Evolutionary conservation across 2,888 invertebrate species (phyloP).

Genomic region (Ochropleura leucogaster): DNA sequence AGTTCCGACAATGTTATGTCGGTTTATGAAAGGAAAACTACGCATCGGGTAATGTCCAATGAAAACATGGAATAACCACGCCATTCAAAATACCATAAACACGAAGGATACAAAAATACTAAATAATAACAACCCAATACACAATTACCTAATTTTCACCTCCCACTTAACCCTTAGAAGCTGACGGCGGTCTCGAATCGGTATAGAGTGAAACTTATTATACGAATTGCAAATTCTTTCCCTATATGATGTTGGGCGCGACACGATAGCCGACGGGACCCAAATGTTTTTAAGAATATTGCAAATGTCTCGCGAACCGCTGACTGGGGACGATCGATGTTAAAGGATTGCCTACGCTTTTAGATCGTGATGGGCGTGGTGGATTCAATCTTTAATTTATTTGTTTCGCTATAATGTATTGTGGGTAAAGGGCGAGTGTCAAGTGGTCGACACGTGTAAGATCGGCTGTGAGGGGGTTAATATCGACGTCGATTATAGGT

Average conservation of each 20-base stretch:
- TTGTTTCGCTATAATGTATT: slow-evolving; percentile 67
- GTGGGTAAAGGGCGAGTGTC: slow-evolving; percentile 55
- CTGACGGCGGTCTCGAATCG: slow-evolving; percentile 41
- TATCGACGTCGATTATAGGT: neutral
- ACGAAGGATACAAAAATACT: neutral
- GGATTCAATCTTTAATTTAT: slow-evolving; percentile 72
- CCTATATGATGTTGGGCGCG: slow-evolving; percentile 74
- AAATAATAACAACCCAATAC: slow-evolving; percentile 12
- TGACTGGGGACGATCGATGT: slow-evolving; percentile 79
- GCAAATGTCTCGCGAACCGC: slow-evolving; percentile 81
- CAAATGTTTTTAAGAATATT: slow-evolving; percentile 86
- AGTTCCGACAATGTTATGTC: neutral
- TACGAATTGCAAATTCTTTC: slow-evolving; percentile 77
- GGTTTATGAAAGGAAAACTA: neutral
- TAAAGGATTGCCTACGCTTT: slow-evolving; percentile 82
- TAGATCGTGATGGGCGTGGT: slow-evolving; percentile 72
- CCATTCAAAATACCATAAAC: neutral
- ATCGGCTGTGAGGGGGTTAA: slow-evolving; percentile 14
- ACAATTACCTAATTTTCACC: slow-evolving; percentile 40
- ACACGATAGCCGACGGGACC: slow-evolving; percentile 73
- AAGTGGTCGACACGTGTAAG: slow-evolving; percentile 47
- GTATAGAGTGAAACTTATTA: slow-evolving; percentile 74
- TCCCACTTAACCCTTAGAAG: slow-evolving; percentile 52
- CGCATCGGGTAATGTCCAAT: neutral
- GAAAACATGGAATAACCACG: neutral